Evolutionary conservation across 2,888 invertebrate species (phyloP).

Genomic region (Cenopis cana): DNA sequence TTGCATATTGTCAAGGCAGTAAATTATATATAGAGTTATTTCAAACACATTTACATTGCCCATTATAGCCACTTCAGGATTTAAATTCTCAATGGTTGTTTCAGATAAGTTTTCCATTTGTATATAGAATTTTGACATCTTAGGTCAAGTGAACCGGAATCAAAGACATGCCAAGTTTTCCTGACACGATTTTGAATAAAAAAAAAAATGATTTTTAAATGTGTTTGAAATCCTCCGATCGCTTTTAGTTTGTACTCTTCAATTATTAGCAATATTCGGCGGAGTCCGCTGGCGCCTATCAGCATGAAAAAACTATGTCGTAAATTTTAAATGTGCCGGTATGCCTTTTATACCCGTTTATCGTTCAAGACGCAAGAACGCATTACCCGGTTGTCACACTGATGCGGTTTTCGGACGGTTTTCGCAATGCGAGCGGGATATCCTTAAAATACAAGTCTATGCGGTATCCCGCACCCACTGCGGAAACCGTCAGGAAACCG

Average conservation of each 20-base stretch:
- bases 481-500: too few relatives aligned
- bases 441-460: too few relatives aligned
- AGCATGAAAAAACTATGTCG: not conserved
- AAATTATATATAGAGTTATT: not conserved
- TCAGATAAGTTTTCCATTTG: not conserved
- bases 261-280: slow-evolving; percentile 28
- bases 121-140: too few relatives aligned
- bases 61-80: not conserved
- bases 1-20: not conserved
- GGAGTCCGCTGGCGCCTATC: not conserved
- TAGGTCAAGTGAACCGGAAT: too few relatives aligned
- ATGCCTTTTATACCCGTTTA: not conserved
- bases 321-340: not conserved
- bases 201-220: not conserved
- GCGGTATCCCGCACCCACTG: too few relatives aligned
- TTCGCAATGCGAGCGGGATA: too few relatives aligned
- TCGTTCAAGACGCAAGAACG: not conserved
- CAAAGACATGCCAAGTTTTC: too few relatives aligned
- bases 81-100: not conserved
- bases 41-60: slow-evolving; percentile 4
- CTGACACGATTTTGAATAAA: not conserved
- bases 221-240: slow-evolving; percentile 5
- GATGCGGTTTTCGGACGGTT: too few relatives aligned
- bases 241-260: slow-evolving; percentile 18
- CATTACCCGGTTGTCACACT: too few relatives aligned